Evolutionary conservation across 2,797 vertebrate genomes (phyloP), one percentile per base, ranked within the genome.

Genomic region (Scolopax bukidnonensis): DNA sequence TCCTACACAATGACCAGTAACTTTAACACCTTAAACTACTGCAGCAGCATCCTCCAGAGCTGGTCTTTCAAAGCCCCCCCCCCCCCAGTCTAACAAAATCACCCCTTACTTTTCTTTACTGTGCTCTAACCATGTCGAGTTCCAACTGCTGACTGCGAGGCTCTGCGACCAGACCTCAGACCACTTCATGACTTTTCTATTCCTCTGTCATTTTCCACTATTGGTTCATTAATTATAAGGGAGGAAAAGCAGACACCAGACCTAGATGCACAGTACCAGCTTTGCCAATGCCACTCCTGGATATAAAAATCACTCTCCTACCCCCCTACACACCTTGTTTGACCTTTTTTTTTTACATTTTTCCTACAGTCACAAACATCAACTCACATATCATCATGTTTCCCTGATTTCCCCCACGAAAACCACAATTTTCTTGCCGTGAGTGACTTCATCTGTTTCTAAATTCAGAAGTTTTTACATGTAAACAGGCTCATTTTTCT

Each of bases 321-420:
- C 43, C 33, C 43, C 33, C 59, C 17, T 20, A 11, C 25, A 9
- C 30, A 19, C 5, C 77, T 67, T 10, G 4, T 14, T 4, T 33
- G 40, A n/a, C 16, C 5, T 27, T 33, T 54, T n/a, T n/a, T 45
- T 10, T 36, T 28, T 8, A 50, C 24, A 54, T 19, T 25, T 43
- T 63, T 40, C 40, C 41, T 28, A 11, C 30, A 59, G 24, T 11
- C 36, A 28, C n/a, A 21, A 50, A 33, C 51, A 28, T 25, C 24
- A 28, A 15, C 63, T 43, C 38, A 5, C 5, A 0, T 1, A 11
- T 25, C 36, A 11, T 12, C 17, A 4, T 1, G 4, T 28, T 20
- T 24, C 57, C 41, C 28, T 8, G 10, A 33, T 28, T n/a, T 27
- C 45, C 76, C 12, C 41, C 12, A 10, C 0, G 8, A 41, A 56